A percentile compares a stretch with the other conserved stretches of the same genome.
phyloP scores from a whole-genome alignment of 1,140 invertebrate genomes.

The Riptortus pedestris region DNA sequence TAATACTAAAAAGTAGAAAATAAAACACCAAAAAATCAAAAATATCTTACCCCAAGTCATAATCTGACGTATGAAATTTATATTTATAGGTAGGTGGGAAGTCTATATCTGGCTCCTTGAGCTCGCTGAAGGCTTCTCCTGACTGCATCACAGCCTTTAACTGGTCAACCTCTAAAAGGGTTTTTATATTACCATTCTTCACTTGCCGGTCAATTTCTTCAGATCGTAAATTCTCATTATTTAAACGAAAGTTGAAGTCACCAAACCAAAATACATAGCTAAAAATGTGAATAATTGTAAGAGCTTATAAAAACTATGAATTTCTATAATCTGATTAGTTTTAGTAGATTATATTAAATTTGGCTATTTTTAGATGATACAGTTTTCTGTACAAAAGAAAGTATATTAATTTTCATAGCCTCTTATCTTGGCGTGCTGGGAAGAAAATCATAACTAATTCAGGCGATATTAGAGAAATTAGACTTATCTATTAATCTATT shows the following conservation, averaged over 20 bases:
- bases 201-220: conserved; percentile 56
- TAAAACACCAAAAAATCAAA: too few species aligned
- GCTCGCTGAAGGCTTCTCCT: conserved; percentile 68
- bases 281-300: conserved; percentile 31
- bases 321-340: too few species aligned
- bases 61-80: conserved; percentile 55
- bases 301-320: background rate
- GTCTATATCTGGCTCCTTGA: conserved; percentile 56
- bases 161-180: conserved; percentile 62
- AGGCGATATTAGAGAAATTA: too few species aligned
- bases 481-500: too few species aligned
- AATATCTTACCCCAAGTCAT: conserved; percentile 46
- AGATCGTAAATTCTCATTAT: conserved; percentile 47
- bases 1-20: too few species aligned
- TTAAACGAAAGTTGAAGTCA: conserved; percentile 83
- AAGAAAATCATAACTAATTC: too few species aligned
- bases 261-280: conserved; percentile 93
- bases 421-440: too few species aligned
- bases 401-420: too few species aligned
- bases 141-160: conserved; percentile 52
- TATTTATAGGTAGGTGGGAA: conserved; percentile 90
- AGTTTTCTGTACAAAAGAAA: too few species aligned
- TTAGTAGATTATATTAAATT: too few species aligned
- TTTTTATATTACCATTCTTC: conserved; percentile 49
- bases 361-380: too few species aligned